Base-by-base conservation (phyloP, 2,797 vertebrate species). In the Acipenser ruthenus region DNA sequence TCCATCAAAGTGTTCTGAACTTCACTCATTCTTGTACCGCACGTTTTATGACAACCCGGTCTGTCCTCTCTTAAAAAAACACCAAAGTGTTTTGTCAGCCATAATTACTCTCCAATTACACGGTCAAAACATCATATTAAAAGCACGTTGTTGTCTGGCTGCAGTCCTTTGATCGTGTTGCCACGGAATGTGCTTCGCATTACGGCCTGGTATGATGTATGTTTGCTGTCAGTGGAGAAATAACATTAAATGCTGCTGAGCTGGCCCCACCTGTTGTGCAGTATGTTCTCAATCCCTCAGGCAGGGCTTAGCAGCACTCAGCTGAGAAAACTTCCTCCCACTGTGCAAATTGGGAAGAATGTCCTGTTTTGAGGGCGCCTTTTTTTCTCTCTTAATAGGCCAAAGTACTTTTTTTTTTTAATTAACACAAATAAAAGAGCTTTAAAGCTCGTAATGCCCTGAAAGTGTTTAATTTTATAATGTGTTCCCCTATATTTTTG, bases 171-270 rank as follows among this genome's bases (percentile, higher is more conserved):
- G 89, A 90, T 86, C 85, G 84, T 80, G 87, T 80, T 83, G 82
- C 83, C 73, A 74, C 48, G 78, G 85, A 87, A 86, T 79, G 83
- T 82, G 82, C 86, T 88, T 86, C 85, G 73, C 86, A 90, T 90
- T 86, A 84, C 71, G 75, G 88, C 86, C 79, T 76, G 8, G 56
- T 63, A 78, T 93, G 93, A 96, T 94, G 80, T 89, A 94, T 94
- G 92, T 87, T 92, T 88, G 87, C 91, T 93, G 92, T 95, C 92
- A 93, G 64, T 71, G 85, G 84, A 89, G 92, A 89, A 93, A 94
- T 93, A 95, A 95, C 94, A 96, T 84, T 79, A 77, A 88, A 86
- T 82, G 88, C 80, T 81, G 86, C 79, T 70, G 87, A 91, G 84
- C 80, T 66, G 83, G 82, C 81, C 82, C 88, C 87, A 88, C 87